Base-by-base conservation (phyloP, 2,113 vertebrate genomes). In the Cyprinodon variegatus region DNA sequence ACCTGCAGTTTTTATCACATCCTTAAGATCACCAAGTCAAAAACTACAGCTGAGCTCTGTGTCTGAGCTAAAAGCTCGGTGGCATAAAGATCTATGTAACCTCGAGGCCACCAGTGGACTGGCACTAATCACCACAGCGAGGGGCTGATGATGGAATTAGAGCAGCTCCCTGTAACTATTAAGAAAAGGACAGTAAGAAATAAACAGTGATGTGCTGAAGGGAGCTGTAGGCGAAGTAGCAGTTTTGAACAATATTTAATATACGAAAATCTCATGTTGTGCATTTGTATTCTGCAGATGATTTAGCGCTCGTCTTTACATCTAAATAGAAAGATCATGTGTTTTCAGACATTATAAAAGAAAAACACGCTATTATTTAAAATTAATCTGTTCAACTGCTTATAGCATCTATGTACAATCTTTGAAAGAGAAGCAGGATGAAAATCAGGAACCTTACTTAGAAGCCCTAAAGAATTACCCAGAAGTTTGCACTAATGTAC, bases 111-210 rank as follows among this genome's bases (percentile, higher is more conserved):
- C 83, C 75, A 83, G 86, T 76, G 71, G 86, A 88, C 89, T 91
- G 88, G 91, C 86, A 90, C 85, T 91, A 88, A 93, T 90, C 85
- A 91, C 95, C 92, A 93, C 89, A 81, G 78, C 93, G 91, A 91
- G 93, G 89, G 87, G 85, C 89, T 91, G 92, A 87, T 95, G 89
- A 90, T 75, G 13, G 94, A 95, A 96, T 96, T 94, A 95, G 93
- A 88, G 90, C 91, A 90, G 93, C 93, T 88, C 83, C 93, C 94
- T 94, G 93, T 91, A 95, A 95, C 87, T 95, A 93, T 95, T 95
- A 96, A 95, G 96, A 95, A 95, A 29, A 92, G 95, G 95, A 95
- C 92, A 94, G 90, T 91, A 94, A 93, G 95, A 78, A 88, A 95
- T 96, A 95, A 96, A 92, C 84, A 70, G 82, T 69, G 74, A 89